phyloP scores from a whole-genome alignment of 2,888 invertebrate species.

The Cloeon dipterum region DNA sequence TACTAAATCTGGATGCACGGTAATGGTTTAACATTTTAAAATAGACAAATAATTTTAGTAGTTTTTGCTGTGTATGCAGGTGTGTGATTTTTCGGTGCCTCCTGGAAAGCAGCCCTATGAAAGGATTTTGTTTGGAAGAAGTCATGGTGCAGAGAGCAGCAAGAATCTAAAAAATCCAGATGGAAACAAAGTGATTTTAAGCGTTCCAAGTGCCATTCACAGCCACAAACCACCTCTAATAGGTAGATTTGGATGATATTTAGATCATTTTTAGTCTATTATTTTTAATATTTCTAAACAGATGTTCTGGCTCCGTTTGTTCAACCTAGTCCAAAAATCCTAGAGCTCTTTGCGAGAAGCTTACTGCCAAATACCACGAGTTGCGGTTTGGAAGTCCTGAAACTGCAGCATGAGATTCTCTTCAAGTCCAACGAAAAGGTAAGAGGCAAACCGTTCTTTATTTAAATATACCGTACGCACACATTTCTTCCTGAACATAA shows the following conservation, averaged over 20 bases:
- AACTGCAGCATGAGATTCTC: constrained; percentile 45
- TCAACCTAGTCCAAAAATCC: constrained; percentile 30
- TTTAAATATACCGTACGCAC: neutral
- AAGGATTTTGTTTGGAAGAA: constrained; percentile 38
- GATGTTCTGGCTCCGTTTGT: constrained; percentile 38
- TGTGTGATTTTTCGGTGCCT: constrained; percentile 39
- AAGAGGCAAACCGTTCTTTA: too few species aligned
- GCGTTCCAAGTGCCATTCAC: constrained; percentile 78
- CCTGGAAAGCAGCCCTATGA: constrained; percentile 77
- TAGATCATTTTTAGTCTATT: neutral
- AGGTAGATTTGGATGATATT: constrained; percentile 23
- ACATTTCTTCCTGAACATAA: too few species aligned
- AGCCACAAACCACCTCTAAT: constrained; percentile 84
- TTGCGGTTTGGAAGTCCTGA: constrained; percentile 67
- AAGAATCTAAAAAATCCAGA: constrained; percentile 17
- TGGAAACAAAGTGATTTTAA: constrained; percentile 38
- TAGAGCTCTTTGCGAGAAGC: constrained; percentile 86
- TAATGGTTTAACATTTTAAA: neutral
- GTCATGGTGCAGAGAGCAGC: constrained; percentile 9
- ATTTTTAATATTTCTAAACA: constrained; percentile 14
- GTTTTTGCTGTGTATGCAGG: constrained; percentile 24
- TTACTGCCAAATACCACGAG: constrained; percentile 65
- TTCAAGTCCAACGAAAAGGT: too few species aligned
- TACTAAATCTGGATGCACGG: constrained; percentile 8
- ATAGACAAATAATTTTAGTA: neutral